Evolutionary conservation across 2,888 invertebrate genomes (phyloP), one percentile per base, ranked within the genome.

Genomic region (Tetragonisca angustula): DNA sequence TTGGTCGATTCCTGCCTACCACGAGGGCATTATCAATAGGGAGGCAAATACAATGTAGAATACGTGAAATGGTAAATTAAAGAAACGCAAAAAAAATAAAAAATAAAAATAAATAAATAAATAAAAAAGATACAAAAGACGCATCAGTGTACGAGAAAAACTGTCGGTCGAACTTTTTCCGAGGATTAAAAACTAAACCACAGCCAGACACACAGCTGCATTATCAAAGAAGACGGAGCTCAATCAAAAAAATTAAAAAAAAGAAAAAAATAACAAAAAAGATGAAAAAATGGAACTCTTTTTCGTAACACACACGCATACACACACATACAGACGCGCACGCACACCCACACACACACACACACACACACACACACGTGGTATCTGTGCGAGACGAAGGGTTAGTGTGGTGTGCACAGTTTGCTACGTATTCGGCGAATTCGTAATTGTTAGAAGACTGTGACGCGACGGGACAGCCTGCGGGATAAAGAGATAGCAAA

Each of bases 1-100:
- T 71, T 84, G 86, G 90, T 89, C 91, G 93, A 91, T 91, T 94
- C 94, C 94, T 94, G 94, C 94, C 94, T 94, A 94, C 90, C 90
- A 92, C 90, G 91, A 94, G 94, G 94, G 94, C 94, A 94, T 94
- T 94, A 94, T 92, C 86, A 43, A 89, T 89, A 89, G 86, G 80
- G 84, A 86, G 87, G 87, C 84, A 76, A 80, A 85, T 82, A 86
- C 76, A 75, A 86, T 77, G 75, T 85, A 84, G 86, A 69, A 78
- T 83, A 81, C 70, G 81, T 83, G 85, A 81, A 68, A 65, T 52
- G 24, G 27, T 69, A 36, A 56, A 24, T 13, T 68, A 24, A 56
- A 24, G 4, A 24, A 68, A 49, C 9, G 43, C 13, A 24, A 11
- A n/a, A 24, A 9, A 52, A 74, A 62, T 27, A n/a, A 24, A 9